Percentiles rank a stretch among this genome's conserved stretches.
These are phyloP conservation scores for Dromococcyx pavoninus DNA, from an alignment of 2,797 vertebrate genomes.

Conservation along the genomic window DNA sequence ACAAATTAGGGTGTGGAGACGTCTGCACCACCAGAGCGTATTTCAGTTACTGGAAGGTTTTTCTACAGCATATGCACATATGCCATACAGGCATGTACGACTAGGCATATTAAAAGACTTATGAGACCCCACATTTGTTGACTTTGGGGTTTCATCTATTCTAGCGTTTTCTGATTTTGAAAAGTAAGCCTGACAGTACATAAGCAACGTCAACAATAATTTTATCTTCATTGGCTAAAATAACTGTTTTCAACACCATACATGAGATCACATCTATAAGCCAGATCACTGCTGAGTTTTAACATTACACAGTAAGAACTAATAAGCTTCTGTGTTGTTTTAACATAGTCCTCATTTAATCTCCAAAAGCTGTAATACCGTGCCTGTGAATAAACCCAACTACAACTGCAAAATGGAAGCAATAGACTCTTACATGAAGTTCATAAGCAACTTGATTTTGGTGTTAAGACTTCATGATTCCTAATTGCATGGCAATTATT, in stretches of 20 bases:
- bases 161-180: neutral
- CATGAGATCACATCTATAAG: neutral
- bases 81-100: neutral
- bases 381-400: neutral
- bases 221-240: neutral
- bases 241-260: neutral
- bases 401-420: neutral
- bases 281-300: neutral
- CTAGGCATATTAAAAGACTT: neutral
- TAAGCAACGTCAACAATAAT: neutral
- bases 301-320: neutral
- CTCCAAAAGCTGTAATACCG: neutral
- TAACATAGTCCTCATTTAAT: neutral
- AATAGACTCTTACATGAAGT: neutral
- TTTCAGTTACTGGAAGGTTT: neutral
- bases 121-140: neutral
- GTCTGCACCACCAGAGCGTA: neutral
- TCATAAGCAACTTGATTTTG: neutral
- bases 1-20: neutral
- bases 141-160: neutral
- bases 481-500: neutral
- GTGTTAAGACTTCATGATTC: neutral
- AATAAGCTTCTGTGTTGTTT: constrained; percentile 1
- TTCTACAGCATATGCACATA: neutral
- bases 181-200: neutral